Percentiles rank a stretch among this genome's conserved stretches.
These are phyloP conservation scores for Dreissena rostriformis DNA, from an alignment of 1,140 invertebrate species.

Conservation along the genomic window DNA sequence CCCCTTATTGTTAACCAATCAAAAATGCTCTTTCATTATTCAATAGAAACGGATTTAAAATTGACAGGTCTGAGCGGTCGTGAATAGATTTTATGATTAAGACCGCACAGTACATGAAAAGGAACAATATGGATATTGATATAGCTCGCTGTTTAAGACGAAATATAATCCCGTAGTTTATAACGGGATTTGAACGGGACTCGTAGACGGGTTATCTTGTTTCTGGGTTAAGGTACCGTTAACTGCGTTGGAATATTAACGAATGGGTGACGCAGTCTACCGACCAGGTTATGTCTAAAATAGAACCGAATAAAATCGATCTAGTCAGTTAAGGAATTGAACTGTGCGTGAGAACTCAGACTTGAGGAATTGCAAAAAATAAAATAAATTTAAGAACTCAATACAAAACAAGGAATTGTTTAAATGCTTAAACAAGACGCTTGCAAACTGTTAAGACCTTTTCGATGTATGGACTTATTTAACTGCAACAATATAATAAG, in stretches of 20 bases:
- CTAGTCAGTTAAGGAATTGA: conserved; percentile 1
- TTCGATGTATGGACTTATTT: too few relatives aligned
- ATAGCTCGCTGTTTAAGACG: background rate
- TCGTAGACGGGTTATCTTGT: conserved; percentile 43
- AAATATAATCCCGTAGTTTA: conserved; percentile 8
- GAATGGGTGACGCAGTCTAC: conserved; percentile 32
- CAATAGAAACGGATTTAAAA: conserved; percentile 30
- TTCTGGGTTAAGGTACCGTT: conserved; percentile 2
- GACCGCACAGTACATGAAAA: conserved; percentile 1
- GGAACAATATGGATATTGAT: conserved; percentile 11
- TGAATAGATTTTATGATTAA: conserved; percentile 17
- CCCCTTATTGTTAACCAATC: conserved; percentile 28
- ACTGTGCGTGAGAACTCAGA: background rate
- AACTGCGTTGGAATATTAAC: conserved; percentile 8
- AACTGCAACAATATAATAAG: too few relatives aligned
- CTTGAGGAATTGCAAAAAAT: background rate
- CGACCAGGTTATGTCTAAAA: conserved; percentile 24
- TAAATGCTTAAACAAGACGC: too few relatives aligned
- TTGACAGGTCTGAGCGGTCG: conserved; percentile 10
- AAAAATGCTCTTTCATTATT: conserved; percentile 11
- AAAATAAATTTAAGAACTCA: background rate
- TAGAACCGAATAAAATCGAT: conserved; percentile 13
- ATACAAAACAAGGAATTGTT: too few relatives aligned
- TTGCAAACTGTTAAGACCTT: too few relatives aligned
- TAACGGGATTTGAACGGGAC: conserved; percentile 46